Evolutionary conservation across 1,140 invertebrate species (phyloP).

Genomic region (Chironomus tepperi): DNA sequence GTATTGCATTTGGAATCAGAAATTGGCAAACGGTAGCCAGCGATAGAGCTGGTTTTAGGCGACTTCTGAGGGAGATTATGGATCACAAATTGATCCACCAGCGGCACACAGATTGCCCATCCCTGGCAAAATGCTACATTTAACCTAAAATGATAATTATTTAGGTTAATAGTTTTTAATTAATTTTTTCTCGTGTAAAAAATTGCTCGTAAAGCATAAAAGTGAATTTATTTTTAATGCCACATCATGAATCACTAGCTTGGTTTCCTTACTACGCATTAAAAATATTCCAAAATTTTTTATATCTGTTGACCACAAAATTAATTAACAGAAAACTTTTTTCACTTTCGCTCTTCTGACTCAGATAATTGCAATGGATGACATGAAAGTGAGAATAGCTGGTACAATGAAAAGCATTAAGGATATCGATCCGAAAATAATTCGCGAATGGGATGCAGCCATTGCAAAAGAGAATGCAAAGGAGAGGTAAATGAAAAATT

Average conservation of each 20-base stretch:
- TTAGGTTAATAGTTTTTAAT: too few relatives aligned
- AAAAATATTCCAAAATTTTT: background rate
- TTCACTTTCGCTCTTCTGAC: background rate
- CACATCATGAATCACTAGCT: background rate
- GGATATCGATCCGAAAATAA: slow-evolving; percentile 45
- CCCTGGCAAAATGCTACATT: too few relatives aligned
- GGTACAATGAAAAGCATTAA: slow-evolving; percentile 54
- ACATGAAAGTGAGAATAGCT: slow-evolving; percentile 43
- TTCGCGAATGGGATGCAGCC: slow-evolving; percentile 43
- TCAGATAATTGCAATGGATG: slow-evolving; percentile 48
- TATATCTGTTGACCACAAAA: background rate
- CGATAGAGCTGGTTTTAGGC: too few relatives aligned
- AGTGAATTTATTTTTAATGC: background rate
- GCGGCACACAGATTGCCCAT: too few relatives aligned
- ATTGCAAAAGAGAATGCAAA: slow-evolving; percentile 36
- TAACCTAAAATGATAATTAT: too few relatives aligned
- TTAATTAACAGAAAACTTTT: background rate
- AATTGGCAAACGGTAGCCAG: too few relatives aligned
- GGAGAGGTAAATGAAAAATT: slow-evolving; percentile 32
- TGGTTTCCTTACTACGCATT: background rate
- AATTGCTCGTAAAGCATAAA: too few relatives aligned
- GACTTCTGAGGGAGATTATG: too few relatives aligned
- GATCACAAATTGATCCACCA: too few relatives aligned
- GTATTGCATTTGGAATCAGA: too few relatives aligned
- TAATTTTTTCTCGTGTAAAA: too few relatives aligned